phyloP scores from a whole-genome alignment of 2,113 vertebrate species.

The Gopherus flavomarginatus region DNA sequence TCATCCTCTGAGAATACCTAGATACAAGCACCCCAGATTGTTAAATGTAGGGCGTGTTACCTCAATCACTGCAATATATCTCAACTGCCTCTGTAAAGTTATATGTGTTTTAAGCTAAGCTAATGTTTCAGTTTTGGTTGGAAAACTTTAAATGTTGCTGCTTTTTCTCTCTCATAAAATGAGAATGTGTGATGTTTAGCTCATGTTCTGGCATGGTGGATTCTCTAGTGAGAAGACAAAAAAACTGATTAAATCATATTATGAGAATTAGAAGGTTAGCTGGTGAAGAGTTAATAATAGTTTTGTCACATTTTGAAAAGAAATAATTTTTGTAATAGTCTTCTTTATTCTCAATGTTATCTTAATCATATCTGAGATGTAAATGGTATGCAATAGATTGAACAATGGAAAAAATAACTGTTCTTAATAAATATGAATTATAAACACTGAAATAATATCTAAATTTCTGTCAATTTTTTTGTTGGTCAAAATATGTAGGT shows the following conservation, averaged over 20 bases:
- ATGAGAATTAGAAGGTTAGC: constrained; percentile 62
- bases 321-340: neutral
- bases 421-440: neutral
- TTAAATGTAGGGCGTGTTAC: neutral
- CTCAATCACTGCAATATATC: neutral
- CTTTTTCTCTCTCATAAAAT: constrained; percentile 50
- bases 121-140: neutral
- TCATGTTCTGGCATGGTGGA: constrained; percentile 73
- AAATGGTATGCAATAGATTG: neutral
- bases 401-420: neutral
- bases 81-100: neutral
- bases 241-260: constrained; percentile 77
- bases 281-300: constrained; percentile 78
- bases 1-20: neutral
- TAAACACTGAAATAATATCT: neutral
- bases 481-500: neutral
- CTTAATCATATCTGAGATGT: neutral
- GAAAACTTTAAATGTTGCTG: neutral
- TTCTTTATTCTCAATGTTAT: neutral
- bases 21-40: accelerated
- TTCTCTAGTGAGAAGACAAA: constrained; percentile 79
- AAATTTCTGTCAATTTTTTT: neutral
- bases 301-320: constrained; percentile 62
- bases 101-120: neutral
- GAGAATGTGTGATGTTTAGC: constrained; percentile 48